Conservation (phyloP, 92 coral and sea anemone genomes). For the Virgularia gustaviana region DNA sequence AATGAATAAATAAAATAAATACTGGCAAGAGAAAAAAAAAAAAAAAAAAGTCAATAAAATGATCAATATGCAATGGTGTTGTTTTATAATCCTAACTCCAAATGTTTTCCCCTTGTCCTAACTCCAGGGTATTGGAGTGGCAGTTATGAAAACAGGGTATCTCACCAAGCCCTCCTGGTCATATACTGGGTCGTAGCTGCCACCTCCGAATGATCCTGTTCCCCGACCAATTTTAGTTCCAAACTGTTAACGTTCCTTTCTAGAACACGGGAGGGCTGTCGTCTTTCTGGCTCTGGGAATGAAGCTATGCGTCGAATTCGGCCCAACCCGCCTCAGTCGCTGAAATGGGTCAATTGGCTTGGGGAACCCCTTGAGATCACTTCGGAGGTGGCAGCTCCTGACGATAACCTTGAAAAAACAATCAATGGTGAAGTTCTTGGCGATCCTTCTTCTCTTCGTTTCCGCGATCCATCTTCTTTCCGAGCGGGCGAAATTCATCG, state of each 20-base stretch:
- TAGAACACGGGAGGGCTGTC: background rate
- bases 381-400: constrained; percentile 22
- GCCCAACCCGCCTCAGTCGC: background rate
- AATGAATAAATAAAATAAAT: too few species aligned
- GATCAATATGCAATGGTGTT: background rate
- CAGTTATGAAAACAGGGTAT: constrained; percentile 28
- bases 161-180: constrained; percentile 12
- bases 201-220: too few species aligned
- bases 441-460: background rate
- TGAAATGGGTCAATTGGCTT: constrained; percentile 1
- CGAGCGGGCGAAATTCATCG: constrained; percentile 30
- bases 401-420: background rate
- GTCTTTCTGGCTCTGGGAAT: background rate
- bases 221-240: background rate
- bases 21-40: too few species aligned
- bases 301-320: too few species aligned
- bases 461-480: constrained; percentile 20
- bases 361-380: constrained; percentile 12
- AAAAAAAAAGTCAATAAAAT: too few species aligned
- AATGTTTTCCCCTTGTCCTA: background rate
- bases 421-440: constrained; percentile 21
- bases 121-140: background rate
- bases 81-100: background rate
- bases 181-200: constrained; percentile 27
- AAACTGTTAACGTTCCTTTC: background rate